A percentile compares a stretch with the other conserved stretches of the same genome.
Conservation (phyloP, 1,140 invertebrate genomes). For the Lamellibrachia luymesi region DNA sequence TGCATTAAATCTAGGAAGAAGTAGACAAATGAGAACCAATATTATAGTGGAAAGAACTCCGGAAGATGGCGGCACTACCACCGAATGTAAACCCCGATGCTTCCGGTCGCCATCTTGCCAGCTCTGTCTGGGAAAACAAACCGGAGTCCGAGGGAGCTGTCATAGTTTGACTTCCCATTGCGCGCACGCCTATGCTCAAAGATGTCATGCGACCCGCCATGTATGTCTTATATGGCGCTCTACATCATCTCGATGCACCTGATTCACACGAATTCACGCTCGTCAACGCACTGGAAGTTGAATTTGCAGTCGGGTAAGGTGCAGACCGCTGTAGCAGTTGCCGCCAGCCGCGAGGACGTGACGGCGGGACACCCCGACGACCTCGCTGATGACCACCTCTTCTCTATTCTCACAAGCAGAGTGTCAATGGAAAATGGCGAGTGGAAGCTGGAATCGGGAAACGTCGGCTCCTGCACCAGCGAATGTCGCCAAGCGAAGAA, state of each 20-base stretch:
- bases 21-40: too few relatives aligned
- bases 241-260: slow-evolving; percentile 66
- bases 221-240: slow-evolving; percentile 54
- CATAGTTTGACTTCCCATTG: neutral
- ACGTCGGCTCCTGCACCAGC: slow-evolving; percentile 1
- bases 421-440: slow-evolving; percentile 56
- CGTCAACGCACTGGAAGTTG: slow-evolving; percentile 73
- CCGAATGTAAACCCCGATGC: neutral
- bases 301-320: slow-evolving; percentile 70
- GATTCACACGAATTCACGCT: slow-evolving; percentile 69
- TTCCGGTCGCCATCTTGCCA: neutral
- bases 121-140: neutral
- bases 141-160: neutral
- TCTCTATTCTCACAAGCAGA: slow-evolving; percentile 50
- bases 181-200: neutral
- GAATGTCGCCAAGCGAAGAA: slow-evolving; percentile 4
- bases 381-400: slow-evolving; percentile 25
- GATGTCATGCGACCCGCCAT: slow-evolving; percentile 47
- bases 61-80: neutral
- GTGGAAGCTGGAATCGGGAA: slow-evolving; percentile 37
- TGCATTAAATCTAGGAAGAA: too few relatives aligned
- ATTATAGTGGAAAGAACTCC: neutral
- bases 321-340: slow-evolving; percentile 59
- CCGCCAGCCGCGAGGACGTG: slow-evolving; percentile 11
- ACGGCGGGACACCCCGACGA: slow-evolving; percentile 32